phyloP scores from a whole-genome alignment of 2,797 vertebrate species.

The Xenentodon cancila region DNA sequence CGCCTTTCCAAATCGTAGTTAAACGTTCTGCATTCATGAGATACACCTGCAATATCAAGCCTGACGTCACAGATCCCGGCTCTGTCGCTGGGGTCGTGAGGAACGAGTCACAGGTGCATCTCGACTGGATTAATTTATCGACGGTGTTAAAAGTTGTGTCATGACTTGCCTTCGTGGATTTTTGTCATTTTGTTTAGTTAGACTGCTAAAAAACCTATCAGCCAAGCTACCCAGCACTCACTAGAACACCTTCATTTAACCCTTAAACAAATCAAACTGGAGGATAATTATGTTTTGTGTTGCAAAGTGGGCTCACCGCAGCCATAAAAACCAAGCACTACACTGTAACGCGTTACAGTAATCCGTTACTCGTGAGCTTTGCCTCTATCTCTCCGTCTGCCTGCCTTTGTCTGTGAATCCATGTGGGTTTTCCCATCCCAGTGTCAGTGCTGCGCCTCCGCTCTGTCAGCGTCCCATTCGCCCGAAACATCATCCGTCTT shows the following conservation, averaged over 20 bases:
- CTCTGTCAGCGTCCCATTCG: conserved; percentile 50
- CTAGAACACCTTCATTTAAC: no score
- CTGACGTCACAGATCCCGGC: conserved; percentile 33
- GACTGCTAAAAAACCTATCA: no score
- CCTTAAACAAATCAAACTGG: no score
- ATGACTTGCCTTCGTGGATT: not conserved
- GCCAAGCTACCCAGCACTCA: no score
- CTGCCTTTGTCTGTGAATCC: conserved; percentile 59
- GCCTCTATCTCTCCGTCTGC: conserved; percentile 34
- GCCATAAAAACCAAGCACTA: no score
- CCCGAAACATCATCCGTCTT: conserved; percentile 72
- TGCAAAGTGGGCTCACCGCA: no score
- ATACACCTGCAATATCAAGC: conserved; percentile 29
- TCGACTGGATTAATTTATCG: not conserved
- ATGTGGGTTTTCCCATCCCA: conserved; percentile 36
- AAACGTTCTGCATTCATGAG: conserved; percentile 20
- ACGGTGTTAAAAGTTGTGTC: not conserved
- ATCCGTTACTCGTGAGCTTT: conserved; percentile 17
- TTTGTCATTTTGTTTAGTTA: no score
- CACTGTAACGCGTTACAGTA: conserved; percentile 43
- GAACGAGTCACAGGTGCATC: conserved; percentile 26
- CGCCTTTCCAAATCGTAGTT: no score
- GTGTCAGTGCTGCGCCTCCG: conserved; percentile 24
- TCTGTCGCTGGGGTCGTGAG: conserved; percentile 3
- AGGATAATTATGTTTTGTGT: no score